Conservation (phyloP, 2,113 vertebrate genomes). For the Riparia riparia region DNA sequence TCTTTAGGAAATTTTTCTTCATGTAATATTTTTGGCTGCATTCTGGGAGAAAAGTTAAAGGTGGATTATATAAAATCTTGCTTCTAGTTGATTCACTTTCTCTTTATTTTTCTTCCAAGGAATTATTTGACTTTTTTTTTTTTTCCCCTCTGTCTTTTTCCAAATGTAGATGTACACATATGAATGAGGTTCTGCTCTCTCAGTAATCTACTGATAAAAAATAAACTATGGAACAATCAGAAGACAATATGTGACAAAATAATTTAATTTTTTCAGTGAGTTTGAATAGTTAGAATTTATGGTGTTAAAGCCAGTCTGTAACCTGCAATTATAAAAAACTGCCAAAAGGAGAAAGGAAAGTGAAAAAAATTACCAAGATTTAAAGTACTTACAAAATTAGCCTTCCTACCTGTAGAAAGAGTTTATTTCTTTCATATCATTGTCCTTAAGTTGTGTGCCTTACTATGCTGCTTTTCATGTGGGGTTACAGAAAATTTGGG, state of each 20-base stretch:
- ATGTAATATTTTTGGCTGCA: not conserved
- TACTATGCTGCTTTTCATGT: not conserved
- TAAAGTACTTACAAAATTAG: not conserved
- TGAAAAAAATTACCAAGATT: not conserved
- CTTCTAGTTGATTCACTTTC: not conserved
- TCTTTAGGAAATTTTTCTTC: not conserved
- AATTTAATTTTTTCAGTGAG: not conserved
- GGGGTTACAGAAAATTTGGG: not conserved
- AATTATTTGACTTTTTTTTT: not conserved
- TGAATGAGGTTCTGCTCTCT: not conserved
- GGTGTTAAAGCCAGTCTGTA: not conserved
- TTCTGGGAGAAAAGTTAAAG: not conserved
- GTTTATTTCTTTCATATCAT: not conserved
- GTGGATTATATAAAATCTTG: not conserved
- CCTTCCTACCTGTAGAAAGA: not conserved
- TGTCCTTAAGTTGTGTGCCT: not conserved
- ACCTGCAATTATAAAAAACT: not conserved
- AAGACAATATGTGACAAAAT: accelerated
- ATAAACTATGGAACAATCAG: not conserved
- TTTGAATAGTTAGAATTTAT: not conserved
- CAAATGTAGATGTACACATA: not conserved
- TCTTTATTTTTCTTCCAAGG: not conserved
- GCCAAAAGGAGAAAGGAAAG: not conserved
- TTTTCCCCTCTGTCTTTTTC: no score
- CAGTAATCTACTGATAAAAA: not conserved